Conservation (phyloP, 2,113 vertebrate genomes). For the Pseudorhombus dupliciocellatus region DNA sequence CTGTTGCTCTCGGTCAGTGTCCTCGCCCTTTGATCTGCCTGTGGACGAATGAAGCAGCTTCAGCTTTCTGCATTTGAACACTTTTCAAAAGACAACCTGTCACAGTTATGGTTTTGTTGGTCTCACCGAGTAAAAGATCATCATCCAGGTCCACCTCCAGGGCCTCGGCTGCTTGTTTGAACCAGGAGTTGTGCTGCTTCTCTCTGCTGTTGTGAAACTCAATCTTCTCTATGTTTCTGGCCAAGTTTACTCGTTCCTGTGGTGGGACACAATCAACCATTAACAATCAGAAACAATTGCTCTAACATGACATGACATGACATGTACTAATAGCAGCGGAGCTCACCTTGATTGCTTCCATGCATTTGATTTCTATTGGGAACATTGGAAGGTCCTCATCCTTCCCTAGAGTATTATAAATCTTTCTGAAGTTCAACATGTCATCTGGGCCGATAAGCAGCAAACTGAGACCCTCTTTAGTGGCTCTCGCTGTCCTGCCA, state of each 20-base stretch:
- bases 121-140: constrained; percentile 77
- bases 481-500: constrained; percentile 91
- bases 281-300: not conserved
- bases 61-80: not conserved
- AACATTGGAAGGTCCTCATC: constrained; percentile 91
- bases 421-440: constrained; percentile 91
- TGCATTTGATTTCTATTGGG: constrained; percentile 88
- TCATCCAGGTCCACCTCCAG: constrained; percentile 93
- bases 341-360: constrained; percentile 89
- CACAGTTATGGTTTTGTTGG: not conserved
- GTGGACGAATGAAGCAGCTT: constrained; percentile 7
- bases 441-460: constrained; percentile 92
- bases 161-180: constrained; percentile 90
- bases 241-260: constrained; percentile 90
- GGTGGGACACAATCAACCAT: constrained; percentile 17
- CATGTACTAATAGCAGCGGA: not conserved
- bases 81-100: not conserved
- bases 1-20: constrained; percentile 85
- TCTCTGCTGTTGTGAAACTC: constrained; percentile 91
- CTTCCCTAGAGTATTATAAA: constrained; percentile 89
- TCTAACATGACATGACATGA: not conserved
- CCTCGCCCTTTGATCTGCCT: constrained; percentile 79
- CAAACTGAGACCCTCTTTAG: constrained; percentile 90
- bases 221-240: constrained; percentile 90
- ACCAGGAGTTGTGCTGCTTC: constrained; percentile 94